These are phyloP conservation scores for Nematostella vectensis DNA, from an alignment of 92 coral and sea anemone species.

Conservation along the genomic window DNA sequence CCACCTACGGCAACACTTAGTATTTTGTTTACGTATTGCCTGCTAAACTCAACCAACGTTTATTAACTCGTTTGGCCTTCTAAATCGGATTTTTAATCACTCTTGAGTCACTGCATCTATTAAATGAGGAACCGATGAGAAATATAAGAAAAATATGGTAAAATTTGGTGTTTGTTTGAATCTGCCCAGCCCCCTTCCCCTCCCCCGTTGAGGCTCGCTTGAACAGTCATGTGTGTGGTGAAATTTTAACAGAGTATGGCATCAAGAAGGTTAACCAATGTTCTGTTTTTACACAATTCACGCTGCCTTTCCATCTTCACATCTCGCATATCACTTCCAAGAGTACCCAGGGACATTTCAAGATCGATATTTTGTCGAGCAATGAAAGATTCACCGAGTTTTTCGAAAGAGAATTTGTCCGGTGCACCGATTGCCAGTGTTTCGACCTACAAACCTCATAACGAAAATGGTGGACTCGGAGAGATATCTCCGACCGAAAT, in stretches of 20 bases:
- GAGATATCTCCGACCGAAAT: conserved; percentile 20
- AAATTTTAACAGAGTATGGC: conserved; percentile 1
- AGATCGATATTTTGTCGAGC: conserved; percentile 6
- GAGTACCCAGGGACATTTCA: neutral
- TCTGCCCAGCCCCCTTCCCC: conserved; percentile 8
- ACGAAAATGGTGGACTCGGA: neutral
- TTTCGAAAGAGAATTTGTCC: neutral
- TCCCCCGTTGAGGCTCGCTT: conserved; percentile 3
- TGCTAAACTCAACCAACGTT: too few relatives aligned
- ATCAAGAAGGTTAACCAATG: conserved; percentile 2
- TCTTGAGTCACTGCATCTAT: too few relatives aligned
- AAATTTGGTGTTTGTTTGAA: neutral
- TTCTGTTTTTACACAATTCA: conserved; percentile 5
- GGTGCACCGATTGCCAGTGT: too few relatives aligned
- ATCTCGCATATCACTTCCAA: neutral
- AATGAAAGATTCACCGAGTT: conserved; percentile 5
- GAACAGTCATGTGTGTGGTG: neutral
- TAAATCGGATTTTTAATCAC: too few relatives aligned
- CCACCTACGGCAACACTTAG: too few relatives aligned
- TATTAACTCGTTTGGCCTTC: too few relatives aligned
- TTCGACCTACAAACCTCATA: neutral
- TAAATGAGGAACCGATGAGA: too few relatives aligned
- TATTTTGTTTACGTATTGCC: too few relatives aligned
- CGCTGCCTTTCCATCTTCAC: conserved; percentile 4
- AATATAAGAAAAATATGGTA: neutral